phyloP scores from a whole-genome alignment of 2,113 vertebrate genomes.

The Strix aluco region DNA sequence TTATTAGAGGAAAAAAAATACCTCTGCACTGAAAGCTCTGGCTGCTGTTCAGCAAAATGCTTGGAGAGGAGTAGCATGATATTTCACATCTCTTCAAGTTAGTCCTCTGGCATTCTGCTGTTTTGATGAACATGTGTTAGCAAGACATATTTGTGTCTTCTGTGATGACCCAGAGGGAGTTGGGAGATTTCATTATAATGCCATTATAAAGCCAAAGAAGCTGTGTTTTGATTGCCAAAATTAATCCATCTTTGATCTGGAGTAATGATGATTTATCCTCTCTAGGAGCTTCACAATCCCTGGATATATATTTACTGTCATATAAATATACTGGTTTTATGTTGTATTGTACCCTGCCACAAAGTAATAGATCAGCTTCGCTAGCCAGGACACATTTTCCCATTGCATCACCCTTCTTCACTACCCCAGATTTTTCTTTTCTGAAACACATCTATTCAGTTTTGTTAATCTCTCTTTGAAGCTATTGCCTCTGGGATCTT shows the following conservation, averaged over 20 bases:
- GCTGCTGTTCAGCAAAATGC: not conserved
- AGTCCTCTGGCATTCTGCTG: not conserved
- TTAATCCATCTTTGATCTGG: slow-evolving; percentile 32
- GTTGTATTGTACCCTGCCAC: not conserved
- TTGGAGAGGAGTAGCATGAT: not conserved
- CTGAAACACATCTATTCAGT: not conserved
- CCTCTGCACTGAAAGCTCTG: not conserved
- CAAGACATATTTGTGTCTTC: not conserved
- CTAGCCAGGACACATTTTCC: not conserved
- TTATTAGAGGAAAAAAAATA: not conserved
- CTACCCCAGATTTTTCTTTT: not conserved
- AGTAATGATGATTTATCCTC: slow-evolving; percentile 15
- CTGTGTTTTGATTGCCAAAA: slow-evolving; percentile 22
- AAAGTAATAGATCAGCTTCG: not conserved
- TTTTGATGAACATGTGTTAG: not conserved
- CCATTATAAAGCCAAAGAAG: slow-evolving; percentile 31
- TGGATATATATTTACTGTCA: not conserved
- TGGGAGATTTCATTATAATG: not conserved
- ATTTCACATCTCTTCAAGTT: not conserved
- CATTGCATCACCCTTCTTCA: not conserved
- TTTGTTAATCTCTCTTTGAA: not conserved
- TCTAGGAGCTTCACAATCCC: slow-evolving; percentile 4
- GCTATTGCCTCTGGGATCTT: not conserved
- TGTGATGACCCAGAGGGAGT: not conserved
- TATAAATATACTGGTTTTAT: not conserved